A percentile compares a stretch with the other conserved stretches of the same genome.
Conservation (phyloP, 2,888 invertebrate species). For the Diplolepis rosae region DNA sequence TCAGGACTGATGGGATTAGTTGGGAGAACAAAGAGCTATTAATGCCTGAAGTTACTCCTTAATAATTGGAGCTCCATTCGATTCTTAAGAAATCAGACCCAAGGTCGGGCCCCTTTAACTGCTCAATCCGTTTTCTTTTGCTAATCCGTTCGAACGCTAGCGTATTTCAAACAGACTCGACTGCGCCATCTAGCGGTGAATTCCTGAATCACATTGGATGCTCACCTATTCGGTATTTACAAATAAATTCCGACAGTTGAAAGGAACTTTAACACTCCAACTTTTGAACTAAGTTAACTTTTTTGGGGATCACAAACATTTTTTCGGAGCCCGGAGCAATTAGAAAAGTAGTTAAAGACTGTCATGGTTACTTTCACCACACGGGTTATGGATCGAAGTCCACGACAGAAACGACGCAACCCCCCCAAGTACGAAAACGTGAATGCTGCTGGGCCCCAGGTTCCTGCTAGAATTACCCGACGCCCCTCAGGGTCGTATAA, state of each 20-base stretch:
- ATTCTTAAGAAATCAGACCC: background rate
- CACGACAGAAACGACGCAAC: slow-evolving; percentile 51
- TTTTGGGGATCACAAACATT: background rate
- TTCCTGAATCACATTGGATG: background rate
- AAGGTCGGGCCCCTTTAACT: background rate
- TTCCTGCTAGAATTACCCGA: slow-evolving; percentile 49
- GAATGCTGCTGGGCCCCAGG: slow-evolving; percentile 57
- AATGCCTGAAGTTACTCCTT: background rate
- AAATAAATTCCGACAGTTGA: too few species aligned
- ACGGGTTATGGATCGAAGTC: slow-evolving; percentile 35
- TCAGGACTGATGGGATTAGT: slow-evolving; percentile 14
- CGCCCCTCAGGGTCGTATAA: slow-evolving; percentile 49
- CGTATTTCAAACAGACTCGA: background rate
- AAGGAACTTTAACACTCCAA: background rate
- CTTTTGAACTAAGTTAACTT: too few species aligned
- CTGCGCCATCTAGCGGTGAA: background rate
- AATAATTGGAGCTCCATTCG: background rate
- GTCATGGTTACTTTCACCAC: background rate
- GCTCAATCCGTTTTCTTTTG: background rate
- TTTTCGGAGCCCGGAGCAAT: background rate
- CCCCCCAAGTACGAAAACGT: slow-evolving; percentile 59
- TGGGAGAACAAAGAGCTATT: background rate
- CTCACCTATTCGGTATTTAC: background rate
- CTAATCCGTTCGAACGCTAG: background rate
- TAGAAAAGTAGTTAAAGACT: slow-evolving; percentile 10